Evolutionary conservation across 2,888 invertebrate species (phyloP).

Genomic region (Penaeus monodon): DNA sequence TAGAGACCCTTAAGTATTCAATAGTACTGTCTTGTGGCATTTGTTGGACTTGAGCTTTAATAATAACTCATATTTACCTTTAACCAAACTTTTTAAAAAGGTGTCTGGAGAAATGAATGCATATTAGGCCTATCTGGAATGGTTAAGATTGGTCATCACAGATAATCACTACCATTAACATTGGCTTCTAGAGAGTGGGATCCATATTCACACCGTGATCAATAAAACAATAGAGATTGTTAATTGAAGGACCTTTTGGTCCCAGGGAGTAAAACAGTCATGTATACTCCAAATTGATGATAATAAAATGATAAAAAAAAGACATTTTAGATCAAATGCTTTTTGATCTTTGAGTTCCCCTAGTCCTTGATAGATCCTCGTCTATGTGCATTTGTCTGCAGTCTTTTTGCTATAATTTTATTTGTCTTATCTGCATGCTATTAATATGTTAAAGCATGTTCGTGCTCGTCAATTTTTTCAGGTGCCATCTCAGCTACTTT

Average conservation of each 20-base stretch:
- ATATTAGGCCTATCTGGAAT: slow-evolving; percentile 9
- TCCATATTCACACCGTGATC: no score
- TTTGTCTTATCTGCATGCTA: background rate
- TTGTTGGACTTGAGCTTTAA: slow-evolving; percentile 36
- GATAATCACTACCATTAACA: slow-evolving; percentile 1
- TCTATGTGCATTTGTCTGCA: background rate
- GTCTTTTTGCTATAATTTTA: background rate
- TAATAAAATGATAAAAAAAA: background rate
- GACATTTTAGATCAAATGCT: background rate
- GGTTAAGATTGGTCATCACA: slow-evolving; percentile 5
- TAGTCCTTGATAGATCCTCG: background rate
- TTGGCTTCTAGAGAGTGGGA: background rate
- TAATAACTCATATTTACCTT: slow-evolving; percentile 10
- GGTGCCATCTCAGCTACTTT: slow-evolving; percentile 5
- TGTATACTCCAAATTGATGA: no score
- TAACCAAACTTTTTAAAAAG: slow-evolving; percentile 11
- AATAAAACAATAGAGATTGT: no score
- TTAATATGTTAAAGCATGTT: slow-evolving; percentile 10
- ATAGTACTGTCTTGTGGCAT: slow-evolving; percentile 26
- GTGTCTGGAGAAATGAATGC: slow-evolving; percentile 33
- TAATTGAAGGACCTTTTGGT: background rate
- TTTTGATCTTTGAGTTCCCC: slow-evolving; percentile 20
- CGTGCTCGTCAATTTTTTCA: background rate
- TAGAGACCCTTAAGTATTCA: slow-evolving; percentile 20
- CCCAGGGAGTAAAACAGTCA: background rate